Base-by-base conservation (phyloP, 1,140 invertebrate species). In the Gerris buenoi region DNA sequence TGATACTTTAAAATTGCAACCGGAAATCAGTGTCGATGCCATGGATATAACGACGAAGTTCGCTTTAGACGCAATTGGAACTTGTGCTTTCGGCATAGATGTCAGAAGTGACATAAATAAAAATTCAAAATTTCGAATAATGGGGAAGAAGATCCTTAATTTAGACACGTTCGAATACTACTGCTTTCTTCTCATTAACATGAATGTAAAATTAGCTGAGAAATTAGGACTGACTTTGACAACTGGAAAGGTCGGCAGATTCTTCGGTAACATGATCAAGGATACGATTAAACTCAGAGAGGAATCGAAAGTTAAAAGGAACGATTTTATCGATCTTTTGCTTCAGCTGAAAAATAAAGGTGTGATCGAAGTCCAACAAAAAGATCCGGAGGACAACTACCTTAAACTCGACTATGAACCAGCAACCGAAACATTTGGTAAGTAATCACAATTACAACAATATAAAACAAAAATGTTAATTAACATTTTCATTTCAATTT, bases 31-130 rank as follows among this genome's bases (percentile, higher is more conserved):
- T 1, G 69, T 75, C 0, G 69, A 77, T 28, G 72, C 75, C 59
- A 77, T 76, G 61, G 74, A 78, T 27, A 10, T 71, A 5, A 75
- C 76, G 33, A 74, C 74, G 13, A 70, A 73, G 60, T 78, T 74
- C 57, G 74, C 77, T 2, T 77, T 75, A 67, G 77, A 79, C 64
- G 74, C 77, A 13, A 79, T 79, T 14, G 77, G 74, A 5, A 76
- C 72, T 0, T 72, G 73, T n/a, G 75, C 75, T 0, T 78, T 77
- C 58, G 76, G 76, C 0, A 22, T 77, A 0, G 72, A 65, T 33
- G 67, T 73, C 0, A 27, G 3, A 5, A 25, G 23, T 14, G 58
- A 60, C 23, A 22, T 15, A 22, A 60, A 60, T 60, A 28, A 25
- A 27, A 27, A 26, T 26, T 63, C 62, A 10, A 22, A 63, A 28